phyloP scores from a whole-genome alignment of 2,797 vertebrate genomes.

The Euthynnus affinis region DNA sequence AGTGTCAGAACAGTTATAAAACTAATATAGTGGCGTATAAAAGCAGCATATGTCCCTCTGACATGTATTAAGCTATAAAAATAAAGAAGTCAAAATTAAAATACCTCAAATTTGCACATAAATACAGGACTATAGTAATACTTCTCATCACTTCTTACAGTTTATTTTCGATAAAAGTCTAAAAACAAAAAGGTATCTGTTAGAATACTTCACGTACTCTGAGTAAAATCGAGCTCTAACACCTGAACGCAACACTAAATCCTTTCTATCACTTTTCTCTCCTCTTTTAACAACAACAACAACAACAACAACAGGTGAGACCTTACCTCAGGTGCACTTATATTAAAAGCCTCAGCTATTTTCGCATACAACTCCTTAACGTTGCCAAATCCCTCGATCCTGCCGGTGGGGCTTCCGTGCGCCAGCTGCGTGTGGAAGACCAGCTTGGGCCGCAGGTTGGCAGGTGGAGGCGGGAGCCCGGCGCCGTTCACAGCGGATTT shows the following conservation, averaged over 20 bases:
- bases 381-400: conserved; percentile 92
- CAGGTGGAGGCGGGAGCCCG: conserved; percentile 81
- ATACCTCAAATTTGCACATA: background rate
- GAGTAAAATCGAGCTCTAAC: conserved; percentile 1
- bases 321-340: conserved; percentile 87
- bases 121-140: background rate
- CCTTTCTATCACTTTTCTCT: background rate
- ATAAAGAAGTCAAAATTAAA: background rate
- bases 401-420: conserved; percentile 95
- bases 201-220: conserved; percentile 5
- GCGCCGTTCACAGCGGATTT: conserved; percentile 81
- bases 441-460: conserved; percentile 84
- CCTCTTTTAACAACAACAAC: too few relatives aligned
- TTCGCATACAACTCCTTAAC: conserved; percentile 92
- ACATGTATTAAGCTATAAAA: too few relatives aligned
- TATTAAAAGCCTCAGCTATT: conserved; percentile 88
- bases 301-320: conserved; percentile 29
- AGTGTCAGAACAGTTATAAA: too few relatives aligned
- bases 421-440: conserved; percentile 97
- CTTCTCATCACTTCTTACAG: background rate
- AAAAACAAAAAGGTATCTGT: background rate
- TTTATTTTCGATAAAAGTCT: background rate
- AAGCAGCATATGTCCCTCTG: background rate
- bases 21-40: background rate
- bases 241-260: conserved; percentile 31